Evolutionary conservation across 64 coral and sea anemone species (phyloP).

Genomic region (Acropora tenuis): DNA sequence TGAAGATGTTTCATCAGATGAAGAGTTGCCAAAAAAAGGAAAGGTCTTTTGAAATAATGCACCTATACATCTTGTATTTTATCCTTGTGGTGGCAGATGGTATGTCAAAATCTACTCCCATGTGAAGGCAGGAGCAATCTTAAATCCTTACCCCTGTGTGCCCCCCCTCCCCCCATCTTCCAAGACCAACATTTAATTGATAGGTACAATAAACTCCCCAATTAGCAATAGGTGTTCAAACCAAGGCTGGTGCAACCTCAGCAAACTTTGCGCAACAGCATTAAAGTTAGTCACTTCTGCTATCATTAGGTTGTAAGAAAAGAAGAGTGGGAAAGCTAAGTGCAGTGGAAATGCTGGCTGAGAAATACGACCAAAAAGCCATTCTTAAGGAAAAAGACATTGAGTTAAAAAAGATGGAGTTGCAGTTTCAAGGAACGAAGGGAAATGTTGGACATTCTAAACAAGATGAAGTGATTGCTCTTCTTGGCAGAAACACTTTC

Average conservation of each 20-base stretch:
- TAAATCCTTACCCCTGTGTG: not conserved
- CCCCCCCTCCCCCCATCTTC: not conserved
- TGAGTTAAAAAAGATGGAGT: conserved; percentile 28
- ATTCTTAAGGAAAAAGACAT: conserved; percentile 24
- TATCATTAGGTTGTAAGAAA: conserved; percentile 9
- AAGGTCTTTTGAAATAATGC: not conserved
- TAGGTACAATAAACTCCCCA: not conserved
- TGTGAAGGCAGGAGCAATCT: not conserved
- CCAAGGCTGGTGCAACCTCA: conserved; percentile 10
- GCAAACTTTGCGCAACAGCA: not conserved
- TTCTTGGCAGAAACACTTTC: conserved; percentile 3
- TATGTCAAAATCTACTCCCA: conserved; percentile 9
- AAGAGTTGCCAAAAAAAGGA: not conserved
- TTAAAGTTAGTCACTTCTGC: conserved; percentile 1
- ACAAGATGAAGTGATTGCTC: not conserved
- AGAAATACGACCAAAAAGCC: conserved; percentile 43
- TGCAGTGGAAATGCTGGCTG: conserved; percentile 21
- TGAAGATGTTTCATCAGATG: not conserved
- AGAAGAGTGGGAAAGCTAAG: conserved; percentile 24
- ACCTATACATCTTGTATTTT: not conserved
- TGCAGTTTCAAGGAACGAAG: conserved; percentile 35
- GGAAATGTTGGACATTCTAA: conserved; percentile 7
- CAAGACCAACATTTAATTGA: not conserved
- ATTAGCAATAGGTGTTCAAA: not conserved
- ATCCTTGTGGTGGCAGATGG: not conserved